Base-by-base conservation (phyloP, 2,113 vertebrate genomes). In the Pedionomus torquatus region DNA sequence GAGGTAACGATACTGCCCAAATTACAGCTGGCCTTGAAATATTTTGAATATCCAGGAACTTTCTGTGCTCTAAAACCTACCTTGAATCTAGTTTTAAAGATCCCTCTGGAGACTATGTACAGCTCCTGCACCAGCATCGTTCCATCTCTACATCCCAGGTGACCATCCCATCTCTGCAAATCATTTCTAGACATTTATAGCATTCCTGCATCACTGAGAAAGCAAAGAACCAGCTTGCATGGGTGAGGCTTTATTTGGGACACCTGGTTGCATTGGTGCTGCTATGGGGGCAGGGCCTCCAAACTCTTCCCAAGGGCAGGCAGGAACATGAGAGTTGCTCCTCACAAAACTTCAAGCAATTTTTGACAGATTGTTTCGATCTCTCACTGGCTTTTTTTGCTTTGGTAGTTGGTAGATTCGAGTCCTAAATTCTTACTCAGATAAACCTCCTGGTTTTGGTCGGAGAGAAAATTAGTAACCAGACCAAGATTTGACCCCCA, bases 341-440 rank as follows among this genome's bases (percentile, higher is more conserved):
- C 48, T 90, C 48, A n/a, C n/a, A n/a, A 7, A 4, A 9, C 12
- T 68, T 83, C 23, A n/a, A 39, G 35, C 48, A n/a, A 0, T 0
- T 24, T 4, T 10, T 48, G 39, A 60, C 2, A 5, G 52, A 18
- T 43, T 1, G 0, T 55, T 87, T 77, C 3, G 1, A 76, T 30
- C 13, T 49, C 23, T 74, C 43, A 7, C 33, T 55, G n/a, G 17
- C 9, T 13, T 39, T 75, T 75, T 92, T 68, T 65, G 7, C n/a
- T 83, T 55, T 68, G 13, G 46, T 86, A 55, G 30, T 33, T 58
- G 30, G 70, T 5, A 33, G 41, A 52, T 61, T 76, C 54, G 63
- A 51, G 8, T 33, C 44, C 26, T 33, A 28, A 23, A 3, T 54
- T 90, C 25, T 68, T 33, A 44, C 31, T 70, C 7, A 71, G 51